Percentiles rank a stretch among this genome's conserved stretches.
Evolutionary conservation across 2,888 invertebrate species (phyloP).

Genomic region (Sinohyriopsis cumingii): DNA sequence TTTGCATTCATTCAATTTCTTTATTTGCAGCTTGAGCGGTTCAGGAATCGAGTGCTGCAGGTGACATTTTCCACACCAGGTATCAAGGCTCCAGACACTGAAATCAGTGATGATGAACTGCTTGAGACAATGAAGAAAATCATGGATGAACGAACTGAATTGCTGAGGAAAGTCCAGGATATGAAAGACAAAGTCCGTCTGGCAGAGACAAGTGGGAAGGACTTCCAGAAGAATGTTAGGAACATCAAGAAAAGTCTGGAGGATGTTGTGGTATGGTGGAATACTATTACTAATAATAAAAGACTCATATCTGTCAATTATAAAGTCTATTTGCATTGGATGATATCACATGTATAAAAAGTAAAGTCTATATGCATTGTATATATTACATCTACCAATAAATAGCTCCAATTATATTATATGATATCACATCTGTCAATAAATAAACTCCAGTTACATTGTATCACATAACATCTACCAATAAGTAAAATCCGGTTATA

Average conservation of each 20-base stretch:
- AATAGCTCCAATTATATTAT: too few relatives aligned
- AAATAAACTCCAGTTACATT: too few relatives aligned
- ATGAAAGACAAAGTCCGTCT: constrained; percentile 55
- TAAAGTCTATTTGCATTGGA: too few relatives aligned
- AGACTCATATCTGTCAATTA: background rate
- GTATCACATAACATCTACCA: too few relatives aligned
- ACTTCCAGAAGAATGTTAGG: constrained; percentile 50
- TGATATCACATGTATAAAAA: too few relatives aligned
- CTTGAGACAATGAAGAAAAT: constrained; percentile 64
- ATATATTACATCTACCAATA: too few relatives aligned
- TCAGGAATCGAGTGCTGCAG: constrained; percentile 67
- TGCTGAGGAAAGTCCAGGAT: constrained; percentile 54
- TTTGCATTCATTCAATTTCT: too few relatives aligned
- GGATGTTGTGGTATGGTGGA: constrained; percentile 55
- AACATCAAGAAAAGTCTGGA: constrained; percentile 60
- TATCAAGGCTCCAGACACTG: constrained; percentile 63
- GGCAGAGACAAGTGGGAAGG: constrained; percentile 50
- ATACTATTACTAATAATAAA: background rate
- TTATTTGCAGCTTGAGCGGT: constrained; percentile 64
- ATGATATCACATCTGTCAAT: too few relatives aligned
- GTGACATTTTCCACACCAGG: constrained; percentile 68
- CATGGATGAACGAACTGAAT: constrained; percentile 61
- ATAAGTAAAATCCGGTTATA: too few relatives aligned
- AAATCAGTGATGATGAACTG: constrained; percentile 66
- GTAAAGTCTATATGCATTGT: too few relatives aligned